Evolutionary conservation across 2,113 vertebrate genomes (phyloP).

Genomic region (Macrotis lagotis): DNA sequence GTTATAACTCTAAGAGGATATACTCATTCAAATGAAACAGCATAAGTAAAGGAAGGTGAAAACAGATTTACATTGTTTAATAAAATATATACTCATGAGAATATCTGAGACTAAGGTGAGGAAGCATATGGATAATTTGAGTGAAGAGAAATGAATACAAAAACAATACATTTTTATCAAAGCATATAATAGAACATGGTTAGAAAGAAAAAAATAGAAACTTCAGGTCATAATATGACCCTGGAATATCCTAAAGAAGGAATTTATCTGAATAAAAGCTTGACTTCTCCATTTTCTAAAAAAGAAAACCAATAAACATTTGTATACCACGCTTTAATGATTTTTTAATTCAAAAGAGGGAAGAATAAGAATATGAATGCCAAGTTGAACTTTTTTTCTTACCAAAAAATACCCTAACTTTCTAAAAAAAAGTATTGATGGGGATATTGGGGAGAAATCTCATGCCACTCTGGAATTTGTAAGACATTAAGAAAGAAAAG

Average conservation of each 20-base stretch:
- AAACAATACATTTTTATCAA: not conserved
- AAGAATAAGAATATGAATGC: not conserved
- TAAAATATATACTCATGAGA: not conserved
- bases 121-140: not conserved
- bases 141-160: not conserved
- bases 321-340: not conserved
- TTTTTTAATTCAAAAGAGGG: not conserved
- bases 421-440: not conserved
- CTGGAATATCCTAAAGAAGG: not conserved
- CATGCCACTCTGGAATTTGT: not conserved
- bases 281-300: not conserved
- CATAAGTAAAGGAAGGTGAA: not conserved
- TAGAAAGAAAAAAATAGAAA: not conserved
- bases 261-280: not conserved
- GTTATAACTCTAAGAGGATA: not conserved
- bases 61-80: not conserved
- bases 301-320: not conserved
- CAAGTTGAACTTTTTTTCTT: not conserved
- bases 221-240: not conserved
- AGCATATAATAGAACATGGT: not conserved
- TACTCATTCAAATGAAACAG: not conserved
- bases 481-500: not conserved
- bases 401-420: not conserved
- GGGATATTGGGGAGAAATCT: not conserved
- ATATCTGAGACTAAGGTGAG: not conserved